Conservation (phyloP, 2,797 vertebrate genomes). For the Babyrousa celebensis region DNA sequence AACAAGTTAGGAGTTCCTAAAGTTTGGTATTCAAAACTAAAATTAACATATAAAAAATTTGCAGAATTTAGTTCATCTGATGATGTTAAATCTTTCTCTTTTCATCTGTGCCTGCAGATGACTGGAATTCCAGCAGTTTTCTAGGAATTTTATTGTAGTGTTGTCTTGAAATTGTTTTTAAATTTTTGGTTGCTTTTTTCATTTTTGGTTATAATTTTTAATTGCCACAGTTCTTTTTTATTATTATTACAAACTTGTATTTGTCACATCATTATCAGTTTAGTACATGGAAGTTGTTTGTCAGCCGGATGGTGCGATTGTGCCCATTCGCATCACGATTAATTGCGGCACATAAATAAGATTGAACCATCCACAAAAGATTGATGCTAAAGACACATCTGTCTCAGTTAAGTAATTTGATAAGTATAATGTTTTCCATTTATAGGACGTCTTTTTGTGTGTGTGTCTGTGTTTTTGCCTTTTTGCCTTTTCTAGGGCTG, state of each 20-base stretch:
- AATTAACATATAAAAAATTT: neutral
- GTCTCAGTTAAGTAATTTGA: constrained; percentile 3
- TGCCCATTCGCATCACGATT: neutral
- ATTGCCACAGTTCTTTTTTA: neutral
- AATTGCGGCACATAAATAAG: constrained; percentile 4
- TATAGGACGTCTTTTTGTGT: neutral
- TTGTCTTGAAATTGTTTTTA: neutral
- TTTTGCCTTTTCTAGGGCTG: too few relatives aligned
- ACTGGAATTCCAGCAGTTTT: constrained; percentile 18
- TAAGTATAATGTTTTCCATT: constrained; percentile 32
- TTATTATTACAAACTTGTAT: neutral
- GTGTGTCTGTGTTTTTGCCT: too few relatives aligned
- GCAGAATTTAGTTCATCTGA: neutral
- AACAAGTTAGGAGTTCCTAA: neutral
- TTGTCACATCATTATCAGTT: neutral
- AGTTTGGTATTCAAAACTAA: constrained; percentile 15
- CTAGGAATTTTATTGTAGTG: neutral
- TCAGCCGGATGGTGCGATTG: neutral
- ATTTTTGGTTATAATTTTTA: constrained; percentile 12
- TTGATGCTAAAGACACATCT: neutral
- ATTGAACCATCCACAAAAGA: neutral
- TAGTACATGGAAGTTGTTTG: neutral
- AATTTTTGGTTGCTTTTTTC: constrained; percentile 24
- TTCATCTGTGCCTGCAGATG: neutral
- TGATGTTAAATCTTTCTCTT: neutral